Conservation (phyloP, 2,888 invertebrate genomes). For the Polylopha cassiicola region DNA sequence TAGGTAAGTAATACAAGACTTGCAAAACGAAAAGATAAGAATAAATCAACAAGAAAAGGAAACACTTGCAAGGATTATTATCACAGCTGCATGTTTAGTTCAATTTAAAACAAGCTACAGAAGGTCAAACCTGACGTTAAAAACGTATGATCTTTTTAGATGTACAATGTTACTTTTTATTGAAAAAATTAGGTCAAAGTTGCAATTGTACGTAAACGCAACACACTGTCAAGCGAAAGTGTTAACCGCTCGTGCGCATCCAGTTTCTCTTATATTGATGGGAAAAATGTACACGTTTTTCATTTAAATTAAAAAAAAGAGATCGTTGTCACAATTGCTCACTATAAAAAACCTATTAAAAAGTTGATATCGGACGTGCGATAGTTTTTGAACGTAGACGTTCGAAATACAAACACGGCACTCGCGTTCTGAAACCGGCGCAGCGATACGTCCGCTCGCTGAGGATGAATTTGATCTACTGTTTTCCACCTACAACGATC, state of each 20-base stretch:
- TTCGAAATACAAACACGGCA: conserved; percentile 35
- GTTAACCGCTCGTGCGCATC: conserved; percentile 62
- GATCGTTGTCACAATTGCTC: conserved; percentile 8
- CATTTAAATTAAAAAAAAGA: conserved; percentile 10
- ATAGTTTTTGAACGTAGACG: conserved; percentile 26
- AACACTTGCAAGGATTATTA: too few relatives aligned
- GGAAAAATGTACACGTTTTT: conserved; percentile 21
- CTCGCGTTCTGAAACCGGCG: conserved; percentile 36
- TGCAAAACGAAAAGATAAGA: too few relatives aligned
- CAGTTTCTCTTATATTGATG: conserved; percentile 37
- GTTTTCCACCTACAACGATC: conserved; percentile 37
- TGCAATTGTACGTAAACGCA: conserved; percentile 31
- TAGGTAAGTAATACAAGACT: too few relatives aligned
- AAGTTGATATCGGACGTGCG: conserved; percentile 1
- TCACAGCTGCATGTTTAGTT: too few relatives aligned
- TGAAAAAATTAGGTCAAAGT: conserved; percentile 31
- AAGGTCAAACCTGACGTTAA: too few relatives aligned
- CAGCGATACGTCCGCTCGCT: conserved; percentile 45
- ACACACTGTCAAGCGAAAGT: conserved; percentile 52
- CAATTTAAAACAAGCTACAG: too few relatives aligned
- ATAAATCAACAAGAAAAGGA: too few relatives aligned
- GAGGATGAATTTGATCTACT: conserved; percentile 53
- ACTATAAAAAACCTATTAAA: conserved; percentile 4
- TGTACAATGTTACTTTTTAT: conserved; percentile 18
- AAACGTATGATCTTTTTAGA: too few relatives aligned